Conservation (phyloP, 1,140 invertebrate genomes). For the Diachasma alloeum region DNA sequence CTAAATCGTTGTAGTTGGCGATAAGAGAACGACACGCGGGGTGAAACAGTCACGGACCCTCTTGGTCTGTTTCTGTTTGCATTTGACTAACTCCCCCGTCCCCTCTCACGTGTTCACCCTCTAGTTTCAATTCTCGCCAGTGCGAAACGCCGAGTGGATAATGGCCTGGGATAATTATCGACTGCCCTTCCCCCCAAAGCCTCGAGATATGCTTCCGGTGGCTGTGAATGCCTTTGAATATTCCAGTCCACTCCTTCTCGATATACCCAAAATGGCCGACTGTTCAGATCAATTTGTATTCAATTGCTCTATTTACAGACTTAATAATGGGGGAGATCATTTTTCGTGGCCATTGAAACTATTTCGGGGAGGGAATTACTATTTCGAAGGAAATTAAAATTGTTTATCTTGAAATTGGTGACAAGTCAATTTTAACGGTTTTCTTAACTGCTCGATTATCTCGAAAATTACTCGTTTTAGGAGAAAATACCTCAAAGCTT, state of each 20-base stretch:
- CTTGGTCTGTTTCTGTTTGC: not conserved
- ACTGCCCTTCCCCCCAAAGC: constrained; percentile 12
- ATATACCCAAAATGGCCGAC: not conserved
- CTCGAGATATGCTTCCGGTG: not conserved
- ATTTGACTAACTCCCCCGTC: not conserved
- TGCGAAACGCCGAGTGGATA: constrained; percentile 21
- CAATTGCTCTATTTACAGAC: not conserved
- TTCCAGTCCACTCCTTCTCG: not conserved
- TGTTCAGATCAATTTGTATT: not conserved
- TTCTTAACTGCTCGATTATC: too few relatives aligned
- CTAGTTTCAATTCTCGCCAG: constrained; percentile 13
- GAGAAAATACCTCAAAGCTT: too few relatives aligned
- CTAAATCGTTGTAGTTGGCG: not conserved
- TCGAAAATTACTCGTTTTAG: not conserved
- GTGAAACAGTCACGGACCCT: constrained; percentile 3
- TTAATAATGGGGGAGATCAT: not conserved
- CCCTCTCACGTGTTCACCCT: not conserved
- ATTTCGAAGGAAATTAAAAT: not conserved
- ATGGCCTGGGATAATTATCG: constrained; percentile 31
- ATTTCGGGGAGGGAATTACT: not conserved
- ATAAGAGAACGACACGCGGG: constrained; percentile 15
- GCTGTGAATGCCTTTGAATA: constrained; percentile 27
- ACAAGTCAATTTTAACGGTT: too few relatives aligned
- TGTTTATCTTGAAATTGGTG: not conserved
- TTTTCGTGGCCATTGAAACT: not conserved